Evolutionary conservation across 1,140 invertebrate species (phyloP).

Genomic region (Orchestia grillus): DNA sequence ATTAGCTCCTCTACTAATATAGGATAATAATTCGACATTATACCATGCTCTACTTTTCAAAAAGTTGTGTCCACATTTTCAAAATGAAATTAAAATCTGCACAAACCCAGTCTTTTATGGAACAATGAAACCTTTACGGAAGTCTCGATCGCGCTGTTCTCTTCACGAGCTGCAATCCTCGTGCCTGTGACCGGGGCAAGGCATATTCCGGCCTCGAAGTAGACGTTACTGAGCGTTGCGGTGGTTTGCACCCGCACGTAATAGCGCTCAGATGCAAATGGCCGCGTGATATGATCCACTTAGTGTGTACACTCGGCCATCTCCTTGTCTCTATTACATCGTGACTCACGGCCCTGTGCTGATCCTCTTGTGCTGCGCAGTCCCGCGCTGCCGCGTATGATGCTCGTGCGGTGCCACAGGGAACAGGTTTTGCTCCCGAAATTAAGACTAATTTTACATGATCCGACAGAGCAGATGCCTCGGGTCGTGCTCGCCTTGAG

Average conservation of each 20-base stretch:
- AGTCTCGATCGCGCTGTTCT: neutral
- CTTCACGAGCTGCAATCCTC: neutral
- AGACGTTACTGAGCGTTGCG: neutral
- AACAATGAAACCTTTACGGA: neutral
- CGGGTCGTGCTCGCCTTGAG: neutral
- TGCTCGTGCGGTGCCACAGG: neutral
- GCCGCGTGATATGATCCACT: slow-evolving; percentile 41
- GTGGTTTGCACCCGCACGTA: neutral
- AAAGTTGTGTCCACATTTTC: neutral
- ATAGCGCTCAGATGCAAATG: slow-evolving; percentile 36
- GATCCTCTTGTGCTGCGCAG: neutral
- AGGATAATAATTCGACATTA: neutral
- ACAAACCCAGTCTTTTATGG: too few species aligned
- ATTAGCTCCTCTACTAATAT: neutral
- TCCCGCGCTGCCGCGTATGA: neutral
- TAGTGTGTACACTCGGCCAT: neutral
- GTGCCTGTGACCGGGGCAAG: too few species aligned
- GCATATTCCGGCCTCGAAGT: neutral
- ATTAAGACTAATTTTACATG: neutral
- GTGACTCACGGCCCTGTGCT: neutral
- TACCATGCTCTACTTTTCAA: neutral
- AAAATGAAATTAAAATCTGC: neutral
- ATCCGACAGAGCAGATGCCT: neutral
- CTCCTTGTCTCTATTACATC: neutral
- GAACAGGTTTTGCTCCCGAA: neutral